Evolutionary conservation across 2,888 invertebrate genomes (phyloP), one percentile per base, ranked within the genome.

Genomic region (Dasypolia templi): DNA sequence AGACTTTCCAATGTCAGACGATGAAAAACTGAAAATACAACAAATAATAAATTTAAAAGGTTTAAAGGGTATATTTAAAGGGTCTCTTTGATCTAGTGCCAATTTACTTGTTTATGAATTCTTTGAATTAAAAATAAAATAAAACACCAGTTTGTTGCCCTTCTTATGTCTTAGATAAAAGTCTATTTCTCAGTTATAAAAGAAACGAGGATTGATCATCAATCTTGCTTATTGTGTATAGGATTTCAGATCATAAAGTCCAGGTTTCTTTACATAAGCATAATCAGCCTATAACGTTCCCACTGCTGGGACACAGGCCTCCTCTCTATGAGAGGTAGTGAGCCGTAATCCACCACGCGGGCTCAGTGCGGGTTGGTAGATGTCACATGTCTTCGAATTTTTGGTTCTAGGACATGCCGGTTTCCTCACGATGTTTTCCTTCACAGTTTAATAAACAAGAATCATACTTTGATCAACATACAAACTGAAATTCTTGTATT

Each of bases 1-100:
- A 75, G 39, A 55, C 55, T 39, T 32, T 3, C 35, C 64, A 81
- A 81, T 71, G 82, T 64, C 79, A 79, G 76, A 81, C 70, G n/a
- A 19, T 5, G 19, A 26, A 44, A 63, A 53, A 59, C 32, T 17
- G 35, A 67, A 81, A 35, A 75, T 14, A 75, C n/a, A 44, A 64
- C 44, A 53, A 39, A 55, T 62, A 51, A 46, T 29, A 35, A 5
- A 62, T 62, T 11, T 26, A 32, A 67, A 61, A 42, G 35, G n/a
- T n/a, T n/a, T n/a, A n/a, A n/a, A n/a, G n/a, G n/a, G n/a, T n/a
- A n/a, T n/a, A n/a, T n/a, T n/a, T n/a, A n/a, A n/a, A n/a, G n/a
- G n/a, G n/a, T 78, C 14, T 49, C 14, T 65, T 61, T 75, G 55
- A 66, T 35, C 2, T 49, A 56, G 19, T 55, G n/a, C 46, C 49